Conservation (phyloP, 2,113 vertebrate genomes). For the Hepsetus odoe region DNA sequence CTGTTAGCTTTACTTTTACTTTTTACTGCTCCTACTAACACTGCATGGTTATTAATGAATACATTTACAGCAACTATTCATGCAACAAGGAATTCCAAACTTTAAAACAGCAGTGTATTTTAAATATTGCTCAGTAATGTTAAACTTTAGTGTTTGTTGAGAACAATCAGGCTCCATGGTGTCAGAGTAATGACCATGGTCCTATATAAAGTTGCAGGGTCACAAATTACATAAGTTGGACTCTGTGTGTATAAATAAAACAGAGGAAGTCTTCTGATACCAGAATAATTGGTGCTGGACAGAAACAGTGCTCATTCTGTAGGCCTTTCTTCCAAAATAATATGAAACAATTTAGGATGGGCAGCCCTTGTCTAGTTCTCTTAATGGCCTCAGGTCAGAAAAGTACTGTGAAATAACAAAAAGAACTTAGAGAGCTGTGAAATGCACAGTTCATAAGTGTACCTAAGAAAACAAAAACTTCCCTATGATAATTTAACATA, state of each 20-base stretch:
- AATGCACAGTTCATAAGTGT: no score
- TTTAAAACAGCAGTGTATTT: no score
- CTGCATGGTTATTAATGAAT: no score
- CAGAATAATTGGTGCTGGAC: constrained; percentile 3
- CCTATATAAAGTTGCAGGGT: constrained; percentile 66
- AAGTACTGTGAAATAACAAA: not conserved
- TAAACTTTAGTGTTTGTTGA: constrained; percentile 70
- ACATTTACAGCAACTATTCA: no score
- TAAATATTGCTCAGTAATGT: constrained; percentile 59
- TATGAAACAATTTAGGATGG: not conserved
- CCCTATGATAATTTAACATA: no score
- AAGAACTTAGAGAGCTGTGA: no score
- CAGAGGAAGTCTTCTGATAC: not conserved
- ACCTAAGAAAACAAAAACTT: no score
- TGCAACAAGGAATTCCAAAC: no score
- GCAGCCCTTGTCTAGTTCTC: not conserved
- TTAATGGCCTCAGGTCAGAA: not conserved
- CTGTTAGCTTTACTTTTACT: no score
- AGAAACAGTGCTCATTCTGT: not conserved
- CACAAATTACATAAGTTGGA: not conserved
- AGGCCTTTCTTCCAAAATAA: constrained; percentile 10
- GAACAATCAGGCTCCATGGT: constrained; percentile 68
- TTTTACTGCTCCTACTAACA: no score
- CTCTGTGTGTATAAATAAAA: constrained; percentile 3
- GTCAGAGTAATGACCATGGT: constrained; percentile 70